Conservation (phyloP, 2,797 vertebrate genomes). For the Florisuga fusca region DNA sequence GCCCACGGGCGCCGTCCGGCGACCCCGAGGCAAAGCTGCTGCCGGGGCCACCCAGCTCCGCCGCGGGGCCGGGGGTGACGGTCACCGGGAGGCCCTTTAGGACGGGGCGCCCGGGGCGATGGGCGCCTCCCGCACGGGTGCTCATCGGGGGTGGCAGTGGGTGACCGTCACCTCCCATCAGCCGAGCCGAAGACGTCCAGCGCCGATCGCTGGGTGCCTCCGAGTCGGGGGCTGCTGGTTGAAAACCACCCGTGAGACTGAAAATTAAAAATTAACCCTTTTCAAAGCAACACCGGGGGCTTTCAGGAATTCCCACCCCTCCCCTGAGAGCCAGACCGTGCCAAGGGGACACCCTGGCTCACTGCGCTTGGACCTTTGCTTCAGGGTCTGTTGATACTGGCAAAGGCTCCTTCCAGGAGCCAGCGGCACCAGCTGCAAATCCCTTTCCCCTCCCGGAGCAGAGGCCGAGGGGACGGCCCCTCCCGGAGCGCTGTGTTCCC, state of each 20-base stretch:
- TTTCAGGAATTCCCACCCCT: slow-evolving; percentile 55
- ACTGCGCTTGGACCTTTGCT: neutral
- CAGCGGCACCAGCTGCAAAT: neutral
- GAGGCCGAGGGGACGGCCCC: neutral
- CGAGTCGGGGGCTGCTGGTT: neutral
- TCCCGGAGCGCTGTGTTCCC: neutral
- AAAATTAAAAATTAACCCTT: slow-evolving; percentile 30
- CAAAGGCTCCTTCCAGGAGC: neutral
- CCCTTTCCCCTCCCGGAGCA: neutral
- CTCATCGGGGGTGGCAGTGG: neutral
- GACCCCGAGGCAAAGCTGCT: too few relatives aligned
- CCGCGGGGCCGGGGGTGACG: neutral
- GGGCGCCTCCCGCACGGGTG: too few relatives aligned
- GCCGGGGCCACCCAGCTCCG: neutral
- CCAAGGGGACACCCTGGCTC: neutral
- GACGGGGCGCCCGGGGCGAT: too few relatives aligned
- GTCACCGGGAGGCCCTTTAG: neutral
- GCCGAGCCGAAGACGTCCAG: neutral
- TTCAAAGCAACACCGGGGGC: neutral
- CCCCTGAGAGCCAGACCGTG: neutral
- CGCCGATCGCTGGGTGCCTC: too few relatives aligned
- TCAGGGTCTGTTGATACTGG: slow-evolving; percentile 21
- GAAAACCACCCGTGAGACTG: neutral
- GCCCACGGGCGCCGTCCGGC: neutral
- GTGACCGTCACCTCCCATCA: neutral